Evolutionary conservation across 2,888 invertebrate species (phyloP).

Genomic region (Drosophila kambysellisi): DNA sequence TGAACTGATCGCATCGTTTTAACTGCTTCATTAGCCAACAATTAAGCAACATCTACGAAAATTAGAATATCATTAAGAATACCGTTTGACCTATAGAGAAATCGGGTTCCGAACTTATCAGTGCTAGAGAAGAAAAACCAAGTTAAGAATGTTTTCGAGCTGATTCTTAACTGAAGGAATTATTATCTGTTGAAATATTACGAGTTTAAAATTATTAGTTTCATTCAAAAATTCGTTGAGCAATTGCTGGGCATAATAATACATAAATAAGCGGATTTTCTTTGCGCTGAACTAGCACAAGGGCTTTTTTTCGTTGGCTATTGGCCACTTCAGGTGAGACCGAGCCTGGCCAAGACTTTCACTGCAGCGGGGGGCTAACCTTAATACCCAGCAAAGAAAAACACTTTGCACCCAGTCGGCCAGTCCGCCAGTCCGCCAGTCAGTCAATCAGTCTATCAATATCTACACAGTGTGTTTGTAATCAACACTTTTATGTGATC

Average conservation of each 20-base stretch:
- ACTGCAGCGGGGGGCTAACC: slow-evolving; percentile 55
- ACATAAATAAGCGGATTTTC: slow-evolving; percentile 23
- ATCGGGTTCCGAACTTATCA: slow-evolving; percentile 5
- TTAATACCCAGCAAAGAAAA: slow-evolving; percentile 62
- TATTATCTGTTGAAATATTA: neutral
- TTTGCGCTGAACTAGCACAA: slow-evolving; percentile 6
- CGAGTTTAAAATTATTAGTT: neutral
- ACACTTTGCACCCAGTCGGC: slow-evolving; percentile 55
- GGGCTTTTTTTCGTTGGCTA: slow-evolving; percentile 5
- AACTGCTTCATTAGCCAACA: slow-evolving; percentile 42
- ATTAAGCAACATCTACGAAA: slow-evolving; percentile 46
- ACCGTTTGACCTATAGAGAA: slow-evolving; percentile 42
- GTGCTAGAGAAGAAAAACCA: neutral
- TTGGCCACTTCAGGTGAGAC: slow-evolving; percentile 17
- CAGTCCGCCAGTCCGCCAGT: slow-evolving; percentile 17
- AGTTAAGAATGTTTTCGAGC: neutral
- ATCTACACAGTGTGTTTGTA: slow-evolving; percentile 42
- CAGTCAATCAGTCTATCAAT: slow-evolving; percentile 17
- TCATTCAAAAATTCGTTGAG: neutral
- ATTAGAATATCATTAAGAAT: slow-evolving; percentile 30
- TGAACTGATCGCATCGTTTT: slow-evolving; percentile 35
- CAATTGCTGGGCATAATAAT: slow-evolving; percentile 11
- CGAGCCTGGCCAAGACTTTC: slow-evolving; percentile 58
- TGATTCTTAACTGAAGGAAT: neutral
- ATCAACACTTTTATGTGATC: slow-evolving; percentile 80